phyloP scores from a whole-genome alignment of 2,888 invertebrate genomes.

The Marronus borbonicus region DNA sequence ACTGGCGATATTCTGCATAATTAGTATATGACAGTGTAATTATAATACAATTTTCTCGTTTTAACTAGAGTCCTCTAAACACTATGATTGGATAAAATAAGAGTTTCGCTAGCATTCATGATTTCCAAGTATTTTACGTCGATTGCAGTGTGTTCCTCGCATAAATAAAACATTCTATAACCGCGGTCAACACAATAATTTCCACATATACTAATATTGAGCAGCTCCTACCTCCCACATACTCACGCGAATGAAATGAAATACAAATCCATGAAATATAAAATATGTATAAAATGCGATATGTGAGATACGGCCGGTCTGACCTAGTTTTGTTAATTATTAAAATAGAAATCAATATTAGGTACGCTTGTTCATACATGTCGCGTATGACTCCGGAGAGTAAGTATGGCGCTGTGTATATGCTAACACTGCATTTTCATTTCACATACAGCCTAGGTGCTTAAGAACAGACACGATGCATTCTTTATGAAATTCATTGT shows the following conservation, averaged over 20 bases:
- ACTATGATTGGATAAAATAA: not conserved
- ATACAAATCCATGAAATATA: slow-evolving; percentile 12
- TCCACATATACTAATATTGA: slow-evolving; percentile 4
- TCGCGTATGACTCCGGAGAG: not conserved
- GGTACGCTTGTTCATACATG: slow-evolving; percentile 4
- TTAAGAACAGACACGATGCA: no score
- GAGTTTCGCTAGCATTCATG: not conserved
- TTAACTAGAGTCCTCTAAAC: no score
- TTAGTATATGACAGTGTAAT: no score
- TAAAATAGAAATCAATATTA: slow-evolving; percentile 18
- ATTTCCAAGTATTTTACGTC: not conserved
- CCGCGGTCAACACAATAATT: not conserved
- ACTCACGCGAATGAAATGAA: slow-evolving; percentile 1
- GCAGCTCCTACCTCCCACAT: not conserved
- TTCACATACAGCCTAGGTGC: not conserved
- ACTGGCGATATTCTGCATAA: no score
- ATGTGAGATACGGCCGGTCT: not conserved
- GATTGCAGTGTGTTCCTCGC: not conserved
- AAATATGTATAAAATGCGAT: slow-evolving; percentile 7
- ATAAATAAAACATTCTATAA: not conserved
- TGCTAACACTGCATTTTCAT: not conserved
- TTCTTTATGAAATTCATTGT: no score
- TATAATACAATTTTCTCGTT: no score
- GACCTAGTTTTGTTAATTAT: slow-evolving; percentile 29
- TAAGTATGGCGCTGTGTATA: not conserved